These are phyloP conservation scores for Cyprinodon variegatus DNA, from an alignment of 2,113 vertebrate genomes.

Conservation along the genomic window DNA sequence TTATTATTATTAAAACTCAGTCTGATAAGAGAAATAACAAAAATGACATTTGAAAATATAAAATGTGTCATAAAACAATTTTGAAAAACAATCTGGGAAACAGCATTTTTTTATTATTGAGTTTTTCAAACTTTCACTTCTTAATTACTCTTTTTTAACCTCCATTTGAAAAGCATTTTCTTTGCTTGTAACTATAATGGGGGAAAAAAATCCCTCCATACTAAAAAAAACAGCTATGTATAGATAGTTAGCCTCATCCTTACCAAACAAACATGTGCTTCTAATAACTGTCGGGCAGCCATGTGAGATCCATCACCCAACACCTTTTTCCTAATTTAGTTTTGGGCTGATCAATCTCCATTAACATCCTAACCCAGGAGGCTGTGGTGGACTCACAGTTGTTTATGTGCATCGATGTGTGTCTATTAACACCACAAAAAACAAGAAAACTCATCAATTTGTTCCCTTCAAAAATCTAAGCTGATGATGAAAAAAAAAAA, in stretches of 20 bases:
- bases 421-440: neutral
- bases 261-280: neutral
- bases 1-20: neutral
- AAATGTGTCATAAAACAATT: no score
- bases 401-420: slow-evolving; percentile 7
- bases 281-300: slow-evolving; percentile 38
- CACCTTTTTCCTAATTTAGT: slow-evolving; percentile 49
- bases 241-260: no score
- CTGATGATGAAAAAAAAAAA: neutral
- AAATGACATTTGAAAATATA: neutral
- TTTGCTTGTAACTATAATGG: no score
- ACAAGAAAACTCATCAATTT: neutral
- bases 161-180: no score
- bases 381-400: neutral
- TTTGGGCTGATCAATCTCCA: slow-evolving; percentile 58
- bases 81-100: no score
- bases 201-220: no score
- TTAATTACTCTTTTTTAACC: no score
- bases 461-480: neutral
- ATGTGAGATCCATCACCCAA: slow-evolving; percentile 29
- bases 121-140: no score
- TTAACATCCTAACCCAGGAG: slow-evolving; percentile 54
- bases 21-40: neutral
- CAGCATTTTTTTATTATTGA: no score
- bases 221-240: no score